Percentiles rank a stretch among this genome's conserved stretches.
Evolutionary conservation across 1,140 invertebrate genomes (phyloP).

Genomic region (Pseudachorutes palmiensis): DNA sequence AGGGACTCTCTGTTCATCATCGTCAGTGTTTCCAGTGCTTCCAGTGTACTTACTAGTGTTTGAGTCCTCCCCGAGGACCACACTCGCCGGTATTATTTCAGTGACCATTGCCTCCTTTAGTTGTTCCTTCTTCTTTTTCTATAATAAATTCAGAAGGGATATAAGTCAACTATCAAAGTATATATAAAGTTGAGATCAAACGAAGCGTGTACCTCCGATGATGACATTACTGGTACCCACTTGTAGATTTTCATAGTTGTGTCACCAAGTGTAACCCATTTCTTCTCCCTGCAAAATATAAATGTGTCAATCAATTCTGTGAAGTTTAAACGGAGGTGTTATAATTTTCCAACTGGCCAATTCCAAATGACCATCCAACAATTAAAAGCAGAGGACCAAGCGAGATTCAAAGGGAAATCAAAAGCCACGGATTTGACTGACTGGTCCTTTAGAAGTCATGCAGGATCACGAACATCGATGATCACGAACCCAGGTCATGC

Average conservation of each 20-base stretch:
- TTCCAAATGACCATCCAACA: too few relatives aligned
- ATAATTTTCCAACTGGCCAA: too few relatives aligned
- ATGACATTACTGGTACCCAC: constrained; percentile 75
- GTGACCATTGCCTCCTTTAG: constrained; percentile 60
- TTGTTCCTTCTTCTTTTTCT: constrained; percentile 58
- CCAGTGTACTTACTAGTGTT: constrained; percentile 63
- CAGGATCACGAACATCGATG: too few relatives aligned
- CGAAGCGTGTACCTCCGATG: constrained; percentile 38
- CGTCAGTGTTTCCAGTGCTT: too few relatives aligned
- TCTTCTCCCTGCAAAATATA: constrained; percentile 72
- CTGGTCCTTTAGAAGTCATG: too few relatives aligned
- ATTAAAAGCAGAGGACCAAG: too few relatives aligned
- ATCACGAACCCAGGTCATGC: too few relatives aligned
- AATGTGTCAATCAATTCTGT: not conserved
- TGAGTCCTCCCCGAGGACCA: constrained; percentile 65
- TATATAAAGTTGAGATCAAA: too few relatives aligned
- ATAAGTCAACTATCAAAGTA: constrained; percentile 2
- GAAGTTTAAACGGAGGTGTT: too few relatives aligned
- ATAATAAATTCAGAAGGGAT: constrained; percentile 42
- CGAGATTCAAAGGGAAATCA: too few relatives aligned
- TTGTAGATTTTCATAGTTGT: constrained; percentile 98
- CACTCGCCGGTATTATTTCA: constrained; percentile 69
- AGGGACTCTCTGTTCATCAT: too few relatives aligned
- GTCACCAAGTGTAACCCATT: constrained; percentile 96
- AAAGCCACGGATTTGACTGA: too few relatives aligned